Conservation (phyloP, 2,797 vertebrate genomes). For the Myripristis murdjan region DNA sequence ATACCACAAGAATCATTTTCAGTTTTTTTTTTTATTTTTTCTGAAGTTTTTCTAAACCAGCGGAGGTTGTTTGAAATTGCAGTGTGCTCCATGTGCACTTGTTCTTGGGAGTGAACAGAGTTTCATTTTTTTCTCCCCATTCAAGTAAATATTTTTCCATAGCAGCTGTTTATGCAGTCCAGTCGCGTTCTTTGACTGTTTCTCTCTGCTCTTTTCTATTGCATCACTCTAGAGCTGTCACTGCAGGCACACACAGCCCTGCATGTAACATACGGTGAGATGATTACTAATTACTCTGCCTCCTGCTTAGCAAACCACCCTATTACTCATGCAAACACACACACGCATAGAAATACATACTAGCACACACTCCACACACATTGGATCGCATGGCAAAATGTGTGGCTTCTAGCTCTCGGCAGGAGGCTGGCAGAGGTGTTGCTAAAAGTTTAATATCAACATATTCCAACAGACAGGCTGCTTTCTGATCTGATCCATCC, state of each 20-base stretch:
- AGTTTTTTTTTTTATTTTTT: constrained; percentile 3
- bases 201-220: constrained; percentile 55
- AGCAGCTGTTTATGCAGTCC: constrained; percentile 42
- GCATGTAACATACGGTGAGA: constrained; percentile 60
- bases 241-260: constrained; percentile 57
- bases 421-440: constrained; percentile 29
- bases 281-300: constrained; percentile 72
- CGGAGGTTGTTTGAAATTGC: too few species aligned
- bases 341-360: constrained; percentile 15
- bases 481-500: constrained; percentile 36
- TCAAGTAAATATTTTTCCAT: constrained; percentile 27
- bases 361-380: constrained; percentile 9
- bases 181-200: constrained; percentile 33
- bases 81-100: background rate
- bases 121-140: background rate
- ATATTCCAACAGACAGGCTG: constrained; percentile 26
- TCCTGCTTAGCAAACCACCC: constrained; percentile 60
- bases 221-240: constrained; percentile 63
- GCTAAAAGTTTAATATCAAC: constrained; percentile 36
- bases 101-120: background rate
- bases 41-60: background rate
- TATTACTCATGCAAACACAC: constrained; percentile 56
- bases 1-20: background rate
- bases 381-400: constrained; percentile 16
- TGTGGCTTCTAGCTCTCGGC: constrained; percentile 5